Evolutionary conservation across 1,140 invertebrate genomes (phyloP).

Genomic region (Microplitis demolitor): DNA sequence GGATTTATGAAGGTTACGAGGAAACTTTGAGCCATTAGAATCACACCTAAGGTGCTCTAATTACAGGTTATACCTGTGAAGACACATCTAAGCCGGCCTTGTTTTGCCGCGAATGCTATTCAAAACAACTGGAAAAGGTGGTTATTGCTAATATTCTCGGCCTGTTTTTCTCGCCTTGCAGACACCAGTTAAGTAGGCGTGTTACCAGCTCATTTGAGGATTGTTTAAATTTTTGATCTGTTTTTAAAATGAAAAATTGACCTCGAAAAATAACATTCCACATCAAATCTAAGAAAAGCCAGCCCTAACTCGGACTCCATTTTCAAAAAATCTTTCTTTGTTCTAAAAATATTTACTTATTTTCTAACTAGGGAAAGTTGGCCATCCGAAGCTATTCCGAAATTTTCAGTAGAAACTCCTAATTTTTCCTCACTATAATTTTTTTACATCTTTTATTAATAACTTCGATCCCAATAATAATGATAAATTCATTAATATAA

Average conservation of each 20-base stretch:
- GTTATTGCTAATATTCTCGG: slow-evolving; percentile 8
- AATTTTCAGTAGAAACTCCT: too few species aligned
- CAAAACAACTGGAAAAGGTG: neutral
- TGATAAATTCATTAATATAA: slow-evolving; percentile 12
- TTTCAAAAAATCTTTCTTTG: neutral
- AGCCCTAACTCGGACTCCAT: too few species aligned
- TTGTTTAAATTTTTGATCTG: neutral
- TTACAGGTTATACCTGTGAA: slow-evolving; percentile 44
- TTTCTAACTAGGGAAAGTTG: neutral
- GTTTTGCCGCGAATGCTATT: slow-evolving; percentile 22
- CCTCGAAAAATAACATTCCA: neutral
- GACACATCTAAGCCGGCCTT: neutral
- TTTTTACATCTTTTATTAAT: too few species aligned
- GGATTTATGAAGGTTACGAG: slow-evolving; percentile 44
- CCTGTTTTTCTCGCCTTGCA: slow-evolving; percentile 5
- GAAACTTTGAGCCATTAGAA: slow-evolving; percentile 40
- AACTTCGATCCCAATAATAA: neutral
- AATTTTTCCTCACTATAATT: too few species aligned
- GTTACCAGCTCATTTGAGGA: neutral
- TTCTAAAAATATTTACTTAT: neutral
- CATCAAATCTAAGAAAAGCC: neutral
- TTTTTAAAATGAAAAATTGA: neutral
- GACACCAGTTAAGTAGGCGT: neutral
- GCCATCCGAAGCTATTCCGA: too few species aligned
- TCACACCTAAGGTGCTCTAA: slow-evolving; percentile 57